phyloP scores from a whole-genome alignment of 1,140 invertebrate species.

The Spodoptera frugiperda region DNA sequence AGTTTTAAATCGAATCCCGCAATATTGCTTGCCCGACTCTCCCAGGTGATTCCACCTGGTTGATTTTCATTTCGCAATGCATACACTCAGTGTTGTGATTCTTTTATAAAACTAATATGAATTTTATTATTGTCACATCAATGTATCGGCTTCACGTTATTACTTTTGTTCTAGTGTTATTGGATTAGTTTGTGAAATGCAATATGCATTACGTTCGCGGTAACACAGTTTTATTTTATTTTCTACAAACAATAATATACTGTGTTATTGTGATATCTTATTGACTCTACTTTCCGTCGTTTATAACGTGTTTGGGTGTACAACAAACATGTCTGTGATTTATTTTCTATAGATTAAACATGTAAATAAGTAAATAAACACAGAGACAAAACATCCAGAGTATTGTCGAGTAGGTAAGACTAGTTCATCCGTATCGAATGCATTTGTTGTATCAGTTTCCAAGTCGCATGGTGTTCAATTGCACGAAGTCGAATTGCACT shows the following conservation, averaged over 20 bases:
- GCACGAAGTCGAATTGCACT: slow-evolving; percentile 63
- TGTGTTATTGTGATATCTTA: no score
- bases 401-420: slow-evolving; percentile 7
- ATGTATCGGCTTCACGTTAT: slow-evolving; percentile 27
- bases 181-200: slow-evolving; percentile 23
- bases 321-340: background rate
- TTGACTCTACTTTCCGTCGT: background rate
- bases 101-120: slow-evolving; percentile 65
- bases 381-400: background rate
- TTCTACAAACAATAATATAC: no score
- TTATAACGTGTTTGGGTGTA: background rate
- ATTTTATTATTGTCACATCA: slow-evolving; percentile 56
- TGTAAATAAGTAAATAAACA: background rate
- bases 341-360: no score
- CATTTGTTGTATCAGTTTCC: slow-evolving; percentile 77
- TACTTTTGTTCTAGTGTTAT: slow-evolving; percentile 28
- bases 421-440: slow-evolving; percentile 51
- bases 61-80: slow-evolving; percentile 73
- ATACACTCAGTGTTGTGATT: slow-evolving; percentile 60
- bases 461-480: slow-evolving; percentile 79
- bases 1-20: slow-evolving; percentile 76
- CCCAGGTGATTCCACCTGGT: slow-evolving; percentile 63
- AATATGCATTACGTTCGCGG: slow-evolving; percentile 19
- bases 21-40: slow-evolving; percentile 68
- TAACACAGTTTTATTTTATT: background rate